phyloP scores from a whole-genome alignment of 2,888 invertebrate species.

The Andricus quercusramuli region DNA sequence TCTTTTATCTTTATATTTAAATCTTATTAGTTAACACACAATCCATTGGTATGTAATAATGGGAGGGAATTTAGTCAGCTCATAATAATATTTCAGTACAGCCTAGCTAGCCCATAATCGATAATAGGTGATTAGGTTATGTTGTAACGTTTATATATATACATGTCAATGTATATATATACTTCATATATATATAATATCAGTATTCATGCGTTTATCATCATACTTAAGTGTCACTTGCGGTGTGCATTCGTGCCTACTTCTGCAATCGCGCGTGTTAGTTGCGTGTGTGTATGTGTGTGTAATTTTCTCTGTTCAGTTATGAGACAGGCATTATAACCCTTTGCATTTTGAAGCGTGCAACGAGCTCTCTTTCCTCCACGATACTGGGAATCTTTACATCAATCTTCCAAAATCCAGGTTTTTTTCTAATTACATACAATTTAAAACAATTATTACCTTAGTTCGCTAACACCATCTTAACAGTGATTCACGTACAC shows the following conservation, averaged over 20 bases:
- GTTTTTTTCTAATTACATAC: conserved; percentile 36
- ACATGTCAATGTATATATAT: conserved; percentile 42
- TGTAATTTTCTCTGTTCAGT: conserved; percentile 33
- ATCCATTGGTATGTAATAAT: conserved; percentile 72
- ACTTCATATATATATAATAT: conserved; percentile 50
- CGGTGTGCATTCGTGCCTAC: conserved; percentile 53
- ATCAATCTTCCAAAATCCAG: conserved; percentile 12
- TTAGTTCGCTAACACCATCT: conserved; percentile 33
- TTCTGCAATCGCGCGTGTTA: conserved; percentile 52
- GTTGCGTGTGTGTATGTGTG: conserved; percentile 25
- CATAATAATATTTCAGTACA: conserved; percentile 65
- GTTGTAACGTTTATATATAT: conserved; percentile 59
- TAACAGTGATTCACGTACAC: conserved; percentile 39
- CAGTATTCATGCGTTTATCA: conserved; percentile 55
- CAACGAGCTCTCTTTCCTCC: conserved; percentile 30
- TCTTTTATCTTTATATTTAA: conserved; percentile 62
- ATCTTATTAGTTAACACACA: conserved; percentile 77
- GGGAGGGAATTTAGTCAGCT: conserved; percentile 76
- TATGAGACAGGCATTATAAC: conserved; percentile 10
- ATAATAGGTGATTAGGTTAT: conserved; percentile 64
- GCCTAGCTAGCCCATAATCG: conserved; percentile 68
- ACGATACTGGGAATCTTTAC: conserved; percentile 11
- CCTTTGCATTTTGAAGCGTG: conserved; percentile 31
- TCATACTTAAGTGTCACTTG: conserved; percentile 59
- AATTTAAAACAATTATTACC: conserved; percentile 14